Conservation (phyloP, 2,797 vertebrate species). For the Choloepus didactylus region DNA sequence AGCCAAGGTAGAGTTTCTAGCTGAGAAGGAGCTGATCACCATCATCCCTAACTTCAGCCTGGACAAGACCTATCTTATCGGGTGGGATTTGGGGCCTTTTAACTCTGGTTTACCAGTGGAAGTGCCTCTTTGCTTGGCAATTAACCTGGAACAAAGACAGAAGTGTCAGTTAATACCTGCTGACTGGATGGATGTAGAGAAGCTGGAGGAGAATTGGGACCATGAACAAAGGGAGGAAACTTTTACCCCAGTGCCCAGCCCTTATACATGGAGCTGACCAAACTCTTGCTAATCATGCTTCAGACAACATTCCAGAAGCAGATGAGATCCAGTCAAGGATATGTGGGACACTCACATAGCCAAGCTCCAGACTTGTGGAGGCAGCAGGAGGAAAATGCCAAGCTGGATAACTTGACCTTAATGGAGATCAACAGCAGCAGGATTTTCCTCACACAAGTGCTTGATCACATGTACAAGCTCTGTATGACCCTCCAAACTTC, state of each 20-base stretch:
- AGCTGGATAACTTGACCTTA: constrained; percentile 97
- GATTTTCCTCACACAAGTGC: constrained; percentile 93
- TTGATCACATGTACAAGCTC: constrained; percentile 97
- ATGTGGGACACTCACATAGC: constrained; percentile 97
- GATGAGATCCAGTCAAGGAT: constrained; percentile 97
- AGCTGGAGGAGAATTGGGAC: constrained; percentile 96
- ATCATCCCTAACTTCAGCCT: constrained; percentile 98
- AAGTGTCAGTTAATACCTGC: constrained; percentile 96
- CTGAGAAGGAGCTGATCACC: constrained; percentile 95
- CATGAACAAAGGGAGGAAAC: constrained; percentile 93
- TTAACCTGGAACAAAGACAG: constrained; percentile 97
- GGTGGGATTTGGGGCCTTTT: constrained; percentile 97
- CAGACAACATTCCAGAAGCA: constrained; percentile 97
- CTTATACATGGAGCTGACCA: constrained; percentile 98
- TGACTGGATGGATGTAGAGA: constrained; percentile 98
- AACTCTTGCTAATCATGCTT: constrained; percentile 96
- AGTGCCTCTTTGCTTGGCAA: constrained; percentile 96
- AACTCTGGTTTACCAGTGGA: constrained; percentile 94
- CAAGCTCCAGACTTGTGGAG: constrained; percentile 97
- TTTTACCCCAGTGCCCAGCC: constrained; percentile 94
- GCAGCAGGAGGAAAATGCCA: constrained; percentile 96
- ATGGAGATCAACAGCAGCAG: constrained; percentile 98
- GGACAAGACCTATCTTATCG: constrained; percentile 96
- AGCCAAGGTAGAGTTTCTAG: constrained; percentile 95
- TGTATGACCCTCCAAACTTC: constrained; percentile 93